Evolutionary conservation across 2,797 vertebrate genomes (phyloP), one percentile per base, ranked within the genome.

Genomic region (Halcyon leucocephala): DNA sequence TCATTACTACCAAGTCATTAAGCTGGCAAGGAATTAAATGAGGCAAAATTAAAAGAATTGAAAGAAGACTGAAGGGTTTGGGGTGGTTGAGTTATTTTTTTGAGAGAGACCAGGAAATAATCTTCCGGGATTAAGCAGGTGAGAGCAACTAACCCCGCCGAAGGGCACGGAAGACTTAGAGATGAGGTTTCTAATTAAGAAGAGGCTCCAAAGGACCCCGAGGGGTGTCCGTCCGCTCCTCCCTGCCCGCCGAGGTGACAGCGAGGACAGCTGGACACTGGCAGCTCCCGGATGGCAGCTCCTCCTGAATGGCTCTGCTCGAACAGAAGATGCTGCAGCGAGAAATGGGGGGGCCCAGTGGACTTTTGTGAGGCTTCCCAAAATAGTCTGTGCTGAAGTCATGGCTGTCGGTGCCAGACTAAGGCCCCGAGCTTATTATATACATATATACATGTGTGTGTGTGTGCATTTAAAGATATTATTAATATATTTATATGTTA

Each of bases 1-100:
- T 95, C 94, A 71, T 96, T 95, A 72, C 85, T 55, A 67, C 42
- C 70, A 41, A 80, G 29, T 91, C 83, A 62, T 97, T 92, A 82
- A 48, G 61, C 83, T 74, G 78, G 64, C 35, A 17, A 72, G 80
- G 79, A 89, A 94, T 82, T 85, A 93, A 94, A 95, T 33, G 80
- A 84, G 85, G 81, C 74, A 76, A 96, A 96, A 80, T 61, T 44
- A 96, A 95, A 91, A 78, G 86, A 89, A 67, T 2, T 54, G 69
- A 76, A 95, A 82, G 73, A 49, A 72, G 86, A 76, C 82, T 10
- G 61, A 70, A 91, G 90, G 57, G 82, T 83, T 92, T 91, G 82
- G 79, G 76, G 84, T 33, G 76, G 28, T 29, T 64, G 85, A 35
- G 37, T 62, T 92, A 83, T 48, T 35, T 48, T 35, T 89, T 69